Evolutionary conservation across 1,140 invertebrate genomes (phyloP).

Genomic region (Coboldia fuscipes): DNA sequence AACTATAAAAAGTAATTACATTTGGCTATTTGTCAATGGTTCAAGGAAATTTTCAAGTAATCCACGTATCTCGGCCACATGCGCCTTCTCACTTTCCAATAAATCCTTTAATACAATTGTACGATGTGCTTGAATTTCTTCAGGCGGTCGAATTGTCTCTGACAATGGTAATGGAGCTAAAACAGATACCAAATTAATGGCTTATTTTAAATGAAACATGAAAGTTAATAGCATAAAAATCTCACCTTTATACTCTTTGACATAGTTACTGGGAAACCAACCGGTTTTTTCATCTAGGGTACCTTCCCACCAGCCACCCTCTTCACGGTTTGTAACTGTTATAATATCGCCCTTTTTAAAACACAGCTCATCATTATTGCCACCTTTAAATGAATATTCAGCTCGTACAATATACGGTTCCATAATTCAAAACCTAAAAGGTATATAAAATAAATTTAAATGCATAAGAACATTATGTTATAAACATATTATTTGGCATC

Average conservation of each 20-base stretch:
- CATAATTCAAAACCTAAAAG: too few species aligned
- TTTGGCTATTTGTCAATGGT: conserved; percentile 59
- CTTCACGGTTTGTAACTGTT: conserved; percentile 75
- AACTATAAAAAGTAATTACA: conserved; percentile 37
- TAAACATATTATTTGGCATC: too few species aligned
- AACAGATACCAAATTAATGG: conserved; percentile 20
- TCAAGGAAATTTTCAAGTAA: conserved; percentile 65
- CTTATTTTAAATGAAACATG: neutral
- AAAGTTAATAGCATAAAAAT: neutral
- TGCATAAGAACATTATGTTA: too few species aligned
- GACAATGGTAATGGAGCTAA: conserved; percentile 26
- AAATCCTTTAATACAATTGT: conserved; percentile 80
- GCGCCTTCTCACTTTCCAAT: conserved; percentile 74
- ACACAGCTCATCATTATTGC: conserved; percentile 92
- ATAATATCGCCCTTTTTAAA: conserved; percentile 94
- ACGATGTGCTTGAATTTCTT: conserved; percentile 50
- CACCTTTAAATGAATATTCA: conserved; percentile 80
- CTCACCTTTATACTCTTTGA: conserved; percentile 59
- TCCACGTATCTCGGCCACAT: conserved; percentile 70
- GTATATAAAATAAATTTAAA: too few species aligned
- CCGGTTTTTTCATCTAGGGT: conserved; percentile 84
- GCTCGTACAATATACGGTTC: conserved; percentile 65
- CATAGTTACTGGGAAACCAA: conserved; percentile 98
- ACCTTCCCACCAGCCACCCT: conserved; percentile 97
- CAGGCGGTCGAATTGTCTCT: conserved; percentile 30